Base-by-base conservation (phyloP, 2,888 invertebrate species). In the Ophion obscuratus region DNA sequence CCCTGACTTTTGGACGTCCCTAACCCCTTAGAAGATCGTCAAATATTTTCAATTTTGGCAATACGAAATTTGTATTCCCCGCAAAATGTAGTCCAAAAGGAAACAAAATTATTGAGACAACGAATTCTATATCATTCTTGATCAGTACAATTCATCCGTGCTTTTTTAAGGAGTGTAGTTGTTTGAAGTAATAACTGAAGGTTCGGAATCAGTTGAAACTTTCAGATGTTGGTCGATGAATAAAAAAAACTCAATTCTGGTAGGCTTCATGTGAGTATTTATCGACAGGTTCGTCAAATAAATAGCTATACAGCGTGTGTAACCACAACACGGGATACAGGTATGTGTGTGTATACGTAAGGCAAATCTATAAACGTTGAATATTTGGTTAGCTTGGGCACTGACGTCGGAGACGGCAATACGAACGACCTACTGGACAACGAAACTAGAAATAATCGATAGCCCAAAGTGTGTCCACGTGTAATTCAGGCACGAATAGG, bases 371-470 rank as follows among this genome's bases (percentile, higher is more conserved):
- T 31, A 57, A 71, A 17, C 27, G 24, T 27, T 17, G 27, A 59
- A 57, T 57, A 71, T 71, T 57, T 53, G 31, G 57, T 27, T 14
- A 53, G 57, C 59, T 31, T 20, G 71, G 71, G 53, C 71, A 57
- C 53, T 36, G 57, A 71, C 71, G 47, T 57, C 57, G 14, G 53
- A 57, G 57, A 57, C 9, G 71, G n/a, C 27, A 17, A 53, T 31
- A 57, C n/a, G 71, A 57, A 57, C 53, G 57, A 59, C 71, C 71
- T 70, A 70, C 24, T 27, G 71, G 53, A 57, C 71, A 36, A 71
- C 31, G 57, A 71, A 53, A 14, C 9, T n/a, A 53, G 57, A 53
- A 57, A 57, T 53, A 71, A 71, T 71, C 71, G 53, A 71, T 70
- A 68, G n/a, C 31, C 68, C 53, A 53, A 53, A 17, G 53, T 17